Evolutionary conservation across 2,888 invertebrate species (phyloP), one percentile per base, ranked within the genome.

Genomic region (Sarcophaga variegata): DNA sequence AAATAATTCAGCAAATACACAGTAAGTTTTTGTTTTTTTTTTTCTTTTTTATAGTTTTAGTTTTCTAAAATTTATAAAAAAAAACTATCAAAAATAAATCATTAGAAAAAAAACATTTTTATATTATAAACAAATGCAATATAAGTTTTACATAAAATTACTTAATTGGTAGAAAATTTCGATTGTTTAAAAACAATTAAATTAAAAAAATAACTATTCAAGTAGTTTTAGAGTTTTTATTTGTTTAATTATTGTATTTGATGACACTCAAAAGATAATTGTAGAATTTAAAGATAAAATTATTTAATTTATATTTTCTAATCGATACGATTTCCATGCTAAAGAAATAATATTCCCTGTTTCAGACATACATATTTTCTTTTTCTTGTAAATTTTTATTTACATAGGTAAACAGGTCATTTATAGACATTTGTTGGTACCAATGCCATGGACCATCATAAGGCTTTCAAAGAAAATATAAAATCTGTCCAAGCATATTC

Each of bases 1-100:
- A 69, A 69, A 49, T 69, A 71, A 71, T 59, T 71, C 70, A 71
- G 70, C 54, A 71, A 62, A 71, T 70, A 69, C 47, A 25, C n/a
- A 69, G 47, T 14, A 49, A 49, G 17, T 17, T 22, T 69, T 69
- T 6, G 49, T 69, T 69, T 22, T 14, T 49, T 14, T 22, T 49
- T 14, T 22, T 12, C 20, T 20, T 69, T 49, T 59, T 59, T 59
- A 59, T 17, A 59, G 59, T 59, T n/a, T 59, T 17, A 62, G 62
- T 20, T 62, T 20, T 10, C 6, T 62, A 11, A 54, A 62, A 17
- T 27, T 12, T 47, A 69, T 47, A 69, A 22, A 22, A 5, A 47
- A 47, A 20, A 47, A 47, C 17, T 54, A 59, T 54, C 25, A 27
- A 71, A 59, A 27, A 14, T n/a, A 22, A 71, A 25, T 59, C 25